Base-by-base conservation (phyloP, 1,140 invertebrate species). In the Magallana gigas region DNA sequence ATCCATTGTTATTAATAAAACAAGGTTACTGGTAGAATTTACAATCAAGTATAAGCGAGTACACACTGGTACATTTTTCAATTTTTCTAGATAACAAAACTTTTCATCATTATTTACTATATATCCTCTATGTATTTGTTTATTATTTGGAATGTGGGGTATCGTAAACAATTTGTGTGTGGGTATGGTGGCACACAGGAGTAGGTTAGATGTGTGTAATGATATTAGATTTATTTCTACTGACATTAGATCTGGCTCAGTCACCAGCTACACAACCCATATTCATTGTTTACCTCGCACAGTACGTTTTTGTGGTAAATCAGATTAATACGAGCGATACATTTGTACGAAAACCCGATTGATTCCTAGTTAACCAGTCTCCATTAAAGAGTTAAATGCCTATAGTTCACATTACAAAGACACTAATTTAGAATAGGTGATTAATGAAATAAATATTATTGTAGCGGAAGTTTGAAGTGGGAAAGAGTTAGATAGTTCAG, bases 331-430 rank as follows among this genome's bases (percentile, higher is more conserved):
- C 23, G 12, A 76, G 68, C 23, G 68, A 76, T 76, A 76, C 68
- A 76, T 76, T 76, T 76, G 68, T 76, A 76, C 9, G 29, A 36
- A 23, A 9, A 76, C 36, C 23, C 23, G 23, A 76, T 76, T 76
- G 68, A 76, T 76, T 76, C 36, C 60, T 29, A 76, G 68, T 76
- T 76, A 76, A 23, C 68, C 68, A 76, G 68, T 18, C 68, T 71
- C 68, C 68, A 71, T 71, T 71, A 71, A 71, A 71, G 68, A 76
- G 36, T 76, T 76, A 76, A 76, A 76, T 76, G 68, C 68, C 68
- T 36, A 8, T 14, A 76, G 68, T 76, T 76, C 68, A 76, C 23
- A 12, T 76, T 76, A 29, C 68, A 76, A 76, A 76, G 68, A 76
- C 23, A 76, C 23, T 76, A 23, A 76, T 76, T 76, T 76, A 76